Evolutionary conservation across 2,888 invertebrate genomes (phyloP).

Genomic region (Leucania comma): DNA sequence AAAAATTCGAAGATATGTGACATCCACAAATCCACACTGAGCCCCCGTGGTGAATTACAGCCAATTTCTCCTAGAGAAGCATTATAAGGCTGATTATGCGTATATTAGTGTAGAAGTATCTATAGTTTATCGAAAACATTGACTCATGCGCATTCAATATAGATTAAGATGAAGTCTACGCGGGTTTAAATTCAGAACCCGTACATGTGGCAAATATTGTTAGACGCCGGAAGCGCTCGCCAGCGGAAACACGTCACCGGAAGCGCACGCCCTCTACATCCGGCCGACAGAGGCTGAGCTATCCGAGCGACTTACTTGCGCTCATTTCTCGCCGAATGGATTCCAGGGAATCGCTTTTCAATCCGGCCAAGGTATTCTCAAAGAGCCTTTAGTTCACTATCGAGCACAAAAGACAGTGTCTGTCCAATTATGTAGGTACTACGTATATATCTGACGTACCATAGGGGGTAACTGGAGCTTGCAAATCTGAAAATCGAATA

Average conservation of each 20-base stretch:
- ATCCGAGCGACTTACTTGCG: constrained; percentile 62
- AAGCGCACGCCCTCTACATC: constrained; percentile 68
- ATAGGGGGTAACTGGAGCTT: constrained; percentile 1
- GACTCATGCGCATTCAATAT: constrained; percentile 9
- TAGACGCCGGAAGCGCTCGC: constrained; percentile 70
- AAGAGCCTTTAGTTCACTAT: constrained; percentile 56
- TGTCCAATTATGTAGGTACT: constrained; percentile 45
- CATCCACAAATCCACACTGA: too few relatives aligned
- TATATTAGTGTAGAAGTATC: too few relatives aligned
- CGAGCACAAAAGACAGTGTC: constrained; percentile 58
- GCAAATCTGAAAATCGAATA: constrained; percentile 26
- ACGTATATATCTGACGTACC: constrained; percentile 10
- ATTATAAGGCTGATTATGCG: too few relatives aligned
- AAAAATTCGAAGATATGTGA: too few relatives aligned
- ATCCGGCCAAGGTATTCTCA: constrained; percentile 57
- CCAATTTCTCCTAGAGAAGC: too few relatives aligned
- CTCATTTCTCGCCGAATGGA: constrained; percentile 63
- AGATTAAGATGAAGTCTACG: constrained; percentile 36
- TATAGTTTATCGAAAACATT: neutral
- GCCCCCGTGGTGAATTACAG: too few relatives aligned
- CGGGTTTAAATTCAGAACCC: constrained; percentile 57
- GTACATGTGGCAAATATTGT: constrained; percentile 70
- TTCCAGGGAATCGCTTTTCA: constrained; percentile 65
- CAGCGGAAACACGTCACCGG: constrained; percentile 69
- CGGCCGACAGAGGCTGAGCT: constrained; percentile 63